Conservation (phyloP, 2,888 invertebrate species). For the Oithona nana region DNA sequence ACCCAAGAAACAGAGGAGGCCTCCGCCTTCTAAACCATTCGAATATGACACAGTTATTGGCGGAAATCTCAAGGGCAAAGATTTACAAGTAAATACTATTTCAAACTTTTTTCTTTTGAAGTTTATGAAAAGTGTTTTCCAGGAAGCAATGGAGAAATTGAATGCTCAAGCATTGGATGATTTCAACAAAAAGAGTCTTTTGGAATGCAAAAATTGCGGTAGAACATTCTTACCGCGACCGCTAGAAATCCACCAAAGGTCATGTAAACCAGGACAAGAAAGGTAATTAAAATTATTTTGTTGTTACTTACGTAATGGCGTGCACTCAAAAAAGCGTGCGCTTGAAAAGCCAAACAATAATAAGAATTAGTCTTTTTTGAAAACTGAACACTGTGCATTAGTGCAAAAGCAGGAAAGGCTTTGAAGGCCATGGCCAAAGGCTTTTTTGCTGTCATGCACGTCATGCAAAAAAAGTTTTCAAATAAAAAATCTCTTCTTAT, state of each 20-base stretch:
- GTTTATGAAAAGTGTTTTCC: neutral
- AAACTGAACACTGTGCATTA: too few relatives aligned
- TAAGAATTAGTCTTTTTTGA: too few relatives aligned
- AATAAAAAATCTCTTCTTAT: too few relatives aligned
- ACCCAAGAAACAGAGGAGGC: constrained; percentile 34
- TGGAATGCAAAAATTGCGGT: constrained; percentile 6
- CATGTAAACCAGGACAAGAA: constrained; percentile 2
- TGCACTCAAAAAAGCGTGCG: too few relatives aligned
- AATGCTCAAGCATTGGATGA: constrained; percentile 9
- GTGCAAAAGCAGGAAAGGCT: too few relatives aligned
- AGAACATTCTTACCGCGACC: constrained; percentile 3
- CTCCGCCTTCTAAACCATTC: constrained; percentile 39
- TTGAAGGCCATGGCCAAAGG: too few relatives aligned
- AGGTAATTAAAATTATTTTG: neutral
- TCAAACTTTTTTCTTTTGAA: neutral
- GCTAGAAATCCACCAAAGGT: constrained; percentile 6
- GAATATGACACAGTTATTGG: constrained; percentile 12
- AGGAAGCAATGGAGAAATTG: neutral
- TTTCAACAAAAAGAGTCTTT: constrained; percentile 6
- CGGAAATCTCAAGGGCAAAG: constrained; percentile 9
- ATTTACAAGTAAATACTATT: neutral
- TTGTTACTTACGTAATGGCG: too few relatives aligned
- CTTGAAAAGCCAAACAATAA: too few relatives aligned
- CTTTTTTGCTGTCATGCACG: too few relatives aligned
- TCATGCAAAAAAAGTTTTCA: too few relatives aligned